Conservation (phyloP, 2,113 vertebrate species). For the Notechis scutatus region DNA sequence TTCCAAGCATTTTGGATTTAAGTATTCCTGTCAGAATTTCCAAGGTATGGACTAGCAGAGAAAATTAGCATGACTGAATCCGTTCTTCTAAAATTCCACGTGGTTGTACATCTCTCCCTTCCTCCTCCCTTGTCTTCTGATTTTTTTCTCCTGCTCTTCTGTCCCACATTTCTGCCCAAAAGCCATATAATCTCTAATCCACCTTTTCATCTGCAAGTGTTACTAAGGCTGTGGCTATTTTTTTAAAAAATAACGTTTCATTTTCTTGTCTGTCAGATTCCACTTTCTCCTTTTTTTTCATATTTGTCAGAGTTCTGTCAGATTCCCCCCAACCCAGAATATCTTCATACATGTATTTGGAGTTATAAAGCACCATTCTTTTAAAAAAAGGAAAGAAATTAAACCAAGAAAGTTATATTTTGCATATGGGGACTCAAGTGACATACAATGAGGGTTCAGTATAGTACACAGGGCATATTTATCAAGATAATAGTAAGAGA, state of each 20-base stretch:
- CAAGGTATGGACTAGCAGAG: conserved; percentile 53
- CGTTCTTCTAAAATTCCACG: conserved; percentile 44
- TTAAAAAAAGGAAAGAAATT: conserved; percentile 34
- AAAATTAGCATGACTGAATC: conserved; percentile 63
- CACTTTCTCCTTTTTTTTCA: conserved; percentile 57
- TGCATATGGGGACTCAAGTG: conserved; percentile 72
- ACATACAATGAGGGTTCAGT: conserved; percentile 65
- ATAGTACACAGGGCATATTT: conserved; percentile 70
- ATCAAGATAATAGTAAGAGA: conserved; percentile 71
- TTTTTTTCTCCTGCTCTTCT: conserved; percentile 52
- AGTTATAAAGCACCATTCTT: conserved; percentile 70
- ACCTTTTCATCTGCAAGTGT: conserved; percentile 59
- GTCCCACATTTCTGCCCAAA: conserved; percentile 29
- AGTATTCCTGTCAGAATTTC: conserved; percentile 65
- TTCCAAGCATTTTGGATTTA: conserved; percentile 64
- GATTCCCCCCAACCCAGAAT: conserved; percentile 47
- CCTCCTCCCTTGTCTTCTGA: not conserved
- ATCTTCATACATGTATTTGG: conserved; percentile 75
- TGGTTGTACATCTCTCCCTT: conserved; percentile 19
- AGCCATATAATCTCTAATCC: conserved; percentile 61
- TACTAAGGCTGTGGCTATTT: conserved; percentile 46
- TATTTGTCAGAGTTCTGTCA: conserved; percentile 66
- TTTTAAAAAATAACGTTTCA: conserved; percentile 39
- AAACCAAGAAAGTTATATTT: conserved; percentile 70
- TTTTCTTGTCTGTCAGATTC: conserved; percentile 64